A percentile compares a stretch with the other conserved stretches of the same genome.
Evolutionary conservation across 2,113 vertebrate species (phyloP).

Genomic region (Struthidea cinerea): DNA sequence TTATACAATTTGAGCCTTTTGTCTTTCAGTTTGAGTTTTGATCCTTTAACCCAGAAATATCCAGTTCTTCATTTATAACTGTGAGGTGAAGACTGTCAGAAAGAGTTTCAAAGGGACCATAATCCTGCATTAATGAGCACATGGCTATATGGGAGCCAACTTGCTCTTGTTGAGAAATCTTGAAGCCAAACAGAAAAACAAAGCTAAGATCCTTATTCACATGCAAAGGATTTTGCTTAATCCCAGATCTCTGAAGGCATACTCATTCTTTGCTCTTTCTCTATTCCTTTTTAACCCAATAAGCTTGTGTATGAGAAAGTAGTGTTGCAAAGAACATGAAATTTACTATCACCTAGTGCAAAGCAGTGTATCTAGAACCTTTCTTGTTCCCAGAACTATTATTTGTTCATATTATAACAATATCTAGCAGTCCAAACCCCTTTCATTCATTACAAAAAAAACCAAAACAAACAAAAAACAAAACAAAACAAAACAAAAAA

Average conservation of each 20-base stretch:
- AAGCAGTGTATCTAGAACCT: neutral
- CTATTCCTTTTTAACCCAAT: constrained; percentile 16
- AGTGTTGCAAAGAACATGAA: neutral
- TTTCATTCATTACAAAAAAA: neutral
- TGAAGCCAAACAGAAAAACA: constrained; percentile 52
- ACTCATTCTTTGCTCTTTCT: constrained; percentile 7
- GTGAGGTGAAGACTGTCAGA: constrained; percentile 38
- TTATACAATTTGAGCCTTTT: constrained; percentile 1
- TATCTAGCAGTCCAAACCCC: neutral
- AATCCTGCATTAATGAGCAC: constrained; percentile 60
- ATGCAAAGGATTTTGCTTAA: constrained; percentile 49
- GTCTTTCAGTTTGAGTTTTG: constrained; percentile 35
- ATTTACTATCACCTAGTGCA: neutral
- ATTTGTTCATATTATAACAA: neutral
- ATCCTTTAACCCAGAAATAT: constrained; percentile 34
- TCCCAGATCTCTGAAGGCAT: constrained; percentile 50
- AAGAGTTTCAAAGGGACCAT: constrained; percentile 55
- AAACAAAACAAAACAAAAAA: neutral
- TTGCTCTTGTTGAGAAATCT: constrained; percentile 47
- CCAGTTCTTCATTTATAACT: neutral
- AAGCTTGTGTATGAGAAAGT: neutral
- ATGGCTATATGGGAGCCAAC: constrained; percentile 31
- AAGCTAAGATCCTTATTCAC: constrained; percentile 42
- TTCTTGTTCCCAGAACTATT: neutral
- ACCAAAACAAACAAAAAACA: too few relatives aligned